Conservation (phyloP, 2,888 invertebrate genomes). For the Ornithoptera priamus region DNA sequence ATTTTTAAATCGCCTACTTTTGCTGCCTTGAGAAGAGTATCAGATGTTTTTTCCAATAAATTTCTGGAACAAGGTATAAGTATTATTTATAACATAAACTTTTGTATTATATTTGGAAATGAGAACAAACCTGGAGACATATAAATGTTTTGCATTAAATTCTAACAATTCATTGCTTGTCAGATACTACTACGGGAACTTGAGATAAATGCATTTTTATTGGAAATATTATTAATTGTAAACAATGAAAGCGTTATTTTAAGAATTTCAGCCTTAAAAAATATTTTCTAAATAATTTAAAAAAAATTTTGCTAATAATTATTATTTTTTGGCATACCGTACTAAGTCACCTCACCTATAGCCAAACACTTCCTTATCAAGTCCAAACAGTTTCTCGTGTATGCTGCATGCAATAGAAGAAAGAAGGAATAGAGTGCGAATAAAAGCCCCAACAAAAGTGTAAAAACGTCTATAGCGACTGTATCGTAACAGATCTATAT, state of each 20-base stretch:
- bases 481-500: conserved; percentile 12
- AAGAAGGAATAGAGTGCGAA: conserved; percentile 75
- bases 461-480: conserved; percentile 44
- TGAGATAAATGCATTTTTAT: no score
- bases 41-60: conserved; percentile 90
- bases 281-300: no score
- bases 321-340: no score
- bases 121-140: no score
- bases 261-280: no score
- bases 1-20: conserved; percentile 89
- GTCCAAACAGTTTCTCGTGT: conserved; percentile 89
- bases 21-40: conserved; percentile 90
- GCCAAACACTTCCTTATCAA: conserved; percentile 88
- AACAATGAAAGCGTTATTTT: no score
- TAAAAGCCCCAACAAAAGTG: conserved; percentile 46
- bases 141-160: no score
- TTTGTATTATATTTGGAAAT: no score
- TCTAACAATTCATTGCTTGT: no score
- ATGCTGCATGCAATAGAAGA: conserved; percentile 87
- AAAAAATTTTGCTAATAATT: no score
- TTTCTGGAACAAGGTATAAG: conserved; percentile 82
- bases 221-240: no score
- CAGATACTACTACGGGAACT: no score
- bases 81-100: not conserved
- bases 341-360: conserved; percentile 78